These are phyloP conservation scores for Gadus macrocephalus DNA, from an alignment of 2,113 vertebrate species.

Conservation along the genomic window DNA sequence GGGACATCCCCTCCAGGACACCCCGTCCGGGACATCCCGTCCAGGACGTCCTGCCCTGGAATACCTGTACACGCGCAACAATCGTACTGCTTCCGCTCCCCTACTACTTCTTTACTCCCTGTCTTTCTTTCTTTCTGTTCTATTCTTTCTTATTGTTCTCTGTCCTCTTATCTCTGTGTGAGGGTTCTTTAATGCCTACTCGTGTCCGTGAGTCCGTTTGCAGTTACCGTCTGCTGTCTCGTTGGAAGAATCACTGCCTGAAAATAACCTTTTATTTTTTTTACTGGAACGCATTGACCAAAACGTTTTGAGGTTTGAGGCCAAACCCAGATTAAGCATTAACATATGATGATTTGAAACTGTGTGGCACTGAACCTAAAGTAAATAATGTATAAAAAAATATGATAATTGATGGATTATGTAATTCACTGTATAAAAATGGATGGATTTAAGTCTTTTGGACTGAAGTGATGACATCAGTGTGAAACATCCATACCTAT, in stretches of 20 bases:
- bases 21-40: conserved; percentile 4
- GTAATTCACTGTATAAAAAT: conserved; percentile 40
- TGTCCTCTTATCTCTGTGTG: conserved; percentile 33
- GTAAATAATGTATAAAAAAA: conserved; percentile 3
- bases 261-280: conserved; percentile 22
- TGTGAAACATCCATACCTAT: conserved; percentile 66
- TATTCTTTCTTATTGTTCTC: conserved; percentile 25
- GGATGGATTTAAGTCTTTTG: conserved; percentile 39
- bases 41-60: not conserved
- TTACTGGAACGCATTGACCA: conserved; percentile 37
- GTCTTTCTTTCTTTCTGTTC: conserved; percentile 34
- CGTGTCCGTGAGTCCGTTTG: conserved; percentile 56
- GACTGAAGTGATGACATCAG: conserved; percentile 38
- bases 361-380: conserved; percentile 39
- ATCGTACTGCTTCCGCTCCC: conserved; percentile 54
- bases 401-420: conserved; percentile 5
- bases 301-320: conserved; percentile 39
- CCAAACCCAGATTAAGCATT: conserved; percentile 46
- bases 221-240: conserved; percentile 41
- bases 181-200: conserved; percentile 43
- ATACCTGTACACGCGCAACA: conserved; percentile 59
- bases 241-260: conserved; percentile 66
- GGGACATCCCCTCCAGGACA: too few species aligned
- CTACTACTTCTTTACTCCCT: conserved; percentile 17
- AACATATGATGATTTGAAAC: conserved; percentile 39